These are phyloP conservation scores for Drosophila guanche DNA, from an alignment of 1,140 invertebrate genomes.

Conservation along the genomic window DNA sequence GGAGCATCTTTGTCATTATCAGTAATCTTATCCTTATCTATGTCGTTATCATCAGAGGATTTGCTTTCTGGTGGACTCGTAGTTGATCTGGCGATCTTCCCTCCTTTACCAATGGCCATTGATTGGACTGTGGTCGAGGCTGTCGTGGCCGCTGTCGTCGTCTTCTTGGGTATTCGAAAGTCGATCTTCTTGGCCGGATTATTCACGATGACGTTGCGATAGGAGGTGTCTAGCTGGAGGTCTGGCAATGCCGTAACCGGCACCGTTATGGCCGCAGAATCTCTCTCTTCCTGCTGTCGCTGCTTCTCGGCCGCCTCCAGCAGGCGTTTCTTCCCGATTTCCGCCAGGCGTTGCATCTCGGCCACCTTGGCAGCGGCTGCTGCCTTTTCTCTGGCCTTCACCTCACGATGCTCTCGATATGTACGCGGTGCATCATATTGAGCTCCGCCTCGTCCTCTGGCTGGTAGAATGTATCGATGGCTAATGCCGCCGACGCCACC, in stretches of 20 bases:
- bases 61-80: background rate
- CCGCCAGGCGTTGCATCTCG: background rate
- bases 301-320: slow-evolving; percentile 40
- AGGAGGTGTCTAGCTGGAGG: slow-evolving; percentile 56
- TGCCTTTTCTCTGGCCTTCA: slow-evolving; percentile 52
- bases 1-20: slow-evolving; percentile 5
- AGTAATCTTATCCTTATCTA: background rate
- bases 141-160: background rate
- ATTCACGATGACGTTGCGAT: slow-evolving; percentile 21
- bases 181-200: slow-evolving; percentile 36
- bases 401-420: slow-evolving; percentile 61
- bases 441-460: background rate
- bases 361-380: slow-evolving; percentile 13
- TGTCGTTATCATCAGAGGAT: slow-evolving; percentile 18
- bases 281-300: background rate
- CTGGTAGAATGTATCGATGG: background rate
- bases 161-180: slow-evolving; percentile 63
- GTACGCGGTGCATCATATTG: slow-evolving; percentile 24
- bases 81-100: background rate
- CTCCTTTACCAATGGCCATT: background rate
- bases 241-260: background rate
- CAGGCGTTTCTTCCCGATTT: slow-evolving; percentile 9
- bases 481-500: background rate
- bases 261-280: background rate
- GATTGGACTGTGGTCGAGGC: background rate